These are phyloP conservation scores for Asbolus verrucosus DNA, from an alignment of 1,140 invertebrate genomes.

Conservation along the genomic window DNA sequence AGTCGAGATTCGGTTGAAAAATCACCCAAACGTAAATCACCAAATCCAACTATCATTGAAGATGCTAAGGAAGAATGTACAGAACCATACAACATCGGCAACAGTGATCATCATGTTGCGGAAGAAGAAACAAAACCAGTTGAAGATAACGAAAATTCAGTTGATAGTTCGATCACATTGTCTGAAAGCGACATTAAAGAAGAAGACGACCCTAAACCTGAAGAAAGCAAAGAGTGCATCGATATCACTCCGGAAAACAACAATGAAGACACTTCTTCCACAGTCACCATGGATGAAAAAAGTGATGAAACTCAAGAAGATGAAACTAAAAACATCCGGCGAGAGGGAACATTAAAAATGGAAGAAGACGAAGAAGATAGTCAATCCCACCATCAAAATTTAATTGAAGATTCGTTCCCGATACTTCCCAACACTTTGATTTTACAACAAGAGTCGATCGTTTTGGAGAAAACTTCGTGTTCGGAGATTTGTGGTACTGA, in stretches of 20 bases:
- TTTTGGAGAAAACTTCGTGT: slow-evolving; percentile 55
- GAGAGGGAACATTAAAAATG: slow-evolving; percentile 2
- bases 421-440: slow-evolving; percentile 63
- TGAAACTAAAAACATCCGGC: background rate
- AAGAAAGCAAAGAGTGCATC: slow-evolving; percentile 18
- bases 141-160: slow-evolving; percentile 16
- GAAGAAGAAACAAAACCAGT: slow-evolving; percentile 40
- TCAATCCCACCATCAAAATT: background rate
- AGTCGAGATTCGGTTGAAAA: slow-evolving; percentile 55
- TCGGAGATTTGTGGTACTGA: slow-evolving; percentile 49
- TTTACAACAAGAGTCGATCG: slow-evolving; percentile 62
- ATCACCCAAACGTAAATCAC: slow-evolving; percentile 58
- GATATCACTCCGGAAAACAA: background rate
- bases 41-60: slow-evolving; percentile 49
- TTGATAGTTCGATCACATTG: slow-evolving; percentile 21
- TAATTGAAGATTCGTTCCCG: slow-evolving; percentile 52
- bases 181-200: slow-evolving; percentile 6
- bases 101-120: slow-evolving; percentile 3
- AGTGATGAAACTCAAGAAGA: slow-evolving; percentile 27
- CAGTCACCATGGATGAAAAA: slow-evolving; percentile 13
- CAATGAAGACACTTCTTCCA: slow-evolving; percentile 11
- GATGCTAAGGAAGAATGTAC: slow-evolving; percentile 11
- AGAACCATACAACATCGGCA: slow-evolving; percentile 25
- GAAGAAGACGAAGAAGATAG: slow-evolving; percentile 17
- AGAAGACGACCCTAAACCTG: slow-evolving; percentile 1